Percentiles rank a stretch among this genome's conserved stretches.
Evolutionary conservation across 2,797 vertebrate genomes (phyloP).

Genomic region (Columba guinea): DNA sequence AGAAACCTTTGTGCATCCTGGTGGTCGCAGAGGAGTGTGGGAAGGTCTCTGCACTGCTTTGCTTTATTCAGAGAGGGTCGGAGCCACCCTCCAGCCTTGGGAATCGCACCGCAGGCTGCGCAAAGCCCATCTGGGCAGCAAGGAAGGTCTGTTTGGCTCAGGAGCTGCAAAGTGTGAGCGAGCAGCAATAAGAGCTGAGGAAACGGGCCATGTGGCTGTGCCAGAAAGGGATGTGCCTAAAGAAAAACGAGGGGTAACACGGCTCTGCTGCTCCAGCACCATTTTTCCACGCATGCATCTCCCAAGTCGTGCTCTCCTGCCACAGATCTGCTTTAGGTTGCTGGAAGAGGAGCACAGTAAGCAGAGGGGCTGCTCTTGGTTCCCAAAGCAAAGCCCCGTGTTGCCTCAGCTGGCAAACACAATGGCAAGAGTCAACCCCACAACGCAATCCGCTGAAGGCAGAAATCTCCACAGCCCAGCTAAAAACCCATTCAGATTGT

Average conservation of each 20-base stretch:
- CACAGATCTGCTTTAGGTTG: background rate
- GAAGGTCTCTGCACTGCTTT: background rate
- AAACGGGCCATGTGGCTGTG: background rate
- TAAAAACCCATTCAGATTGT: accelerated
- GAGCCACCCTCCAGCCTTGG: background rate
- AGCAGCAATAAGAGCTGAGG: background rate
- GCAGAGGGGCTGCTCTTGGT: accelerated
- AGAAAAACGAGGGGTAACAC: accelerated
- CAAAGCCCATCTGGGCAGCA: accelerated
- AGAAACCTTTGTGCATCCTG: background rate
- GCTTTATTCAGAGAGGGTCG: accelerated
- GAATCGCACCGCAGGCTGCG: accelerated
- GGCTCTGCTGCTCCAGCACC: background rate
- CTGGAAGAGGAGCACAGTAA: background rate
- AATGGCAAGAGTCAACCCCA: accelerated
- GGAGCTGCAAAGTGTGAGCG: background rate
- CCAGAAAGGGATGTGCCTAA: background rate
- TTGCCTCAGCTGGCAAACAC: background rate
- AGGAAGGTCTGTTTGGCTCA: background rate
- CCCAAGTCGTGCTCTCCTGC: background rate
- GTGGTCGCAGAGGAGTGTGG: background rate
- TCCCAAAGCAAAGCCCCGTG: background rate
- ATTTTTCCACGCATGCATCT: background rate
- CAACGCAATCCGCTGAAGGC: accelerated
- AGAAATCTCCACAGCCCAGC: background rate